These are phyloP conservation scores for Lissonota sp. DNA, from an alignment of 2,888 invertebrate genomes.

Conservation along the genomic window DNA sequence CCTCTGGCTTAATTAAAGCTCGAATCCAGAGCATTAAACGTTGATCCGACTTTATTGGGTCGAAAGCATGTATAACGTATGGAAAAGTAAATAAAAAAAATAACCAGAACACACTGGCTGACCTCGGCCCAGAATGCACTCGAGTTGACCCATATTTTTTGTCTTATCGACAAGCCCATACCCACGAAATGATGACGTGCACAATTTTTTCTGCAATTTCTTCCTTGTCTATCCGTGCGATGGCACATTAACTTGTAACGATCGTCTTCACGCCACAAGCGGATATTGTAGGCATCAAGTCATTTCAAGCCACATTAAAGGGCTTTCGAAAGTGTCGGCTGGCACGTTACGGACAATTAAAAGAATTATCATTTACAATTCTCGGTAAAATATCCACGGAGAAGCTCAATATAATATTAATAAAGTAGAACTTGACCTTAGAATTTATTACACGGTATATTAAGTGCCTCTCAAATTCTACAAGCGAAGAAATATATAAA, in stretches of 20 bases:
- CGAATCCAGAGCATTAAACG: constrained; percentile 16
- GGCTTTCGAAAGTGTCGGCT: no score
- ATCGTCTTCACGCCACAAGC: neutral
- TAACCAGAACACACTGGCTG: constrained; percentile 33
- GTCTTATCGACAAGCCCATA: neutral
- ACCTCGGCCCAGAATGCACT: constrained; percentile 64
- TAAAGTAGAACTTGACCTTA: no score
- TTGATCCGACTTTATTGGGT: constrained; percentile 27
- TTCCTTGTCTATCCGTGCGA: neutral
- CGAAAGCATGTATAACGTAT: constrained; percentile 3
- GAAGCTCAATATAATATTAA: no score
- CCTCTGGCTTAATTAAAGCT: constrained; percentile 22
- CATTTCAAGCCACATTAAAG: neutral
- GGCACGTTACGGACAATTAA: no score
- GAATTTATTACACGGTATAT: no score
- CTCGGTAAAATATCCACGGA: no score
- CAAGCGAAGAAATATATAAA: no score
- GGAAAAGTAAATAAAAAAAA: neutral
- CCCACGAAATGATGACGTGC: neutral
- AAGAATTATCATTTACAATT: no score
- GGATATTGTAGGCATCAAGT: neutral
- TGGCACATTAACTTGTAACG: neutral
- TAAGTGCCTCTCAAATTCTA: no score
- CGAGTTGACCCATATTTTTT: constrained; percentile 48
- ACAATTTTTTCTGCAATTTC: neutral